Percentiles rank a stretch among this genome's conserved stretches.
These are phyloP conservation scores for Galerucella nymphaeae DNA, from an alignment of 2,888 invertebrate species.

Conservation along the genomic window DNA sequence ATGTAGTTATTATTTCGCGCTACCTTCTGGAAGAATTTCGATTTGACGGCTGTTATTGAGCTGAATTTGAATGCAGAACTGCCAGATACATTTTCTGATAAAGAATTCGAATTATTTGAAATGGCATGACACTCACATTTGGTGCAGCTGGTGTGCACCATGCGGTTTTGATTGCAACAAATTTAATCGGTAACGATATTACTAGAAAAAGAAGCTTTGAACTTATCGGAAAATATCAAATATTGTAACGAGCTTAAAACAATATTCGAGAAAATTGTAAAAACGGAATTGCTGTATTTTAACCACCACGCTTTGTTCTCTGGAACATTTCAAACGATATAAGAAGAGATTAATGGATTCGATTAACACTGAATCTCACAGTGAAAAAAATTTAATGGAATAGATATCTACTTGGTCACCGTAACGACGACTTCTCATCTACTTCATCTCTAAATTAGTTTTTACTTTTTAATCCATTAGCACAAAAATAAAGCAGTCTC, in stretches of 20 bases:
- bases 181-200: not conserved
- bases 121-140: conserved; percentile 6
- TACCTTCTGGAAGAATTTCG: not conserved
- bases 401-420: not conserved
- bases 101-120: conserved; percentile 11
- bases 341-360: not conserved
- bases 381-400: not conserved
- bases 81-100: conserved; percentile 10
- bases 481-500: not conserved
- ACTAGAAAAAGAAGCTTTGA: not conserved
- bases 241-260: not conserved
- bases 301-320: too few species aligned
- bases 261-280: too few species aligned
- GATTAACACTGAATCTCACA: not conserved
- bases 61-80: conserved; percentile 1
- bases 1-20: not conserved
- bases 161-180: not conserved
- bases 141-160: conserved; percentile 2
- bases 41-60: conserved; percentile 10
- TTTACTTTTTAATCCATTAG: not conserved
- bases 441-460: not conserved
- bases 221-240: not conserved
- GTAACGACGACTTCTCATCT: not conserved
- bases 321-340: too few species aligned
- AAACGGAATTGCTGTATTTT: too few species aligned